Evolutionary conservation across 2,797 vertebrate genomes (phyloP).

Genomic region (Sparus aurata): DNA sequence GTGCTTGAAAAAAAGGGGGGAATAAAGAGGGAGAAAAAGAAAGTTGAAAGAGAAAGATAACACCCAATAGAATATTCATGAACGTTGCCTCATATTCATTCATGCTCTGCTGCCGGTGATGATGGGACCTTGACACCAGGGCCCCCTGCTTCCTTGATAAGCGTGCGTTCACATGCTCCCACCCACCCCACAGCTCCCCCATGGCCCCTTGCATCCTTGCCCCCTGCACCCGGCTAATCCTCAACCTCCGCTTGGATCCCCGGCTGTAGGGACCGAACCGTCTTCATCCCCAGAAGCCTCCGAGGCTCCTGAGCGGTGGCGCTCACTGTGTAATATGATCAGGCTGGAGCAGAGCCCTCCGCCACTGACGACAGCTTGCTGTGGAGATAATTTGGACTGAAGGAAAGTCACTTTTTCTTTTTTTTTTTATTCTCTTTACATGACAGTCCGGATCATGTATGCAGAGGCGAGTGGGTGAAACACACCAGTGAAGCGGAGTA

Average conservation of each 20-base stretch:
- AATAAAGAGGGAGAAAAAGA: slow-evolving; percentile 20
- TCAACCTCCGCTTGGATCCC: slow-evolving; percentile 65
- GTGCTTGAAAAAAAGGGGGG: slow-evolving; percentile 5
- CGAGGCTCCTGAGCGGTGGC: slow-evolving; percentile 58
- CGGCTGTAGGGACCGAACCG: slow-evolving; percentile 57
- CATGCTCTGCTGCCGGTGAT: slow-evolving; percentile 67
- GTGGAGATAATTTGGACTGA: slow-evolving; percentile 66
- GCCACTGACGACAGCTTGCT: slow-evolving; percentile 62
- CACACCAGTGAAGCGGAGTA: not conserved
- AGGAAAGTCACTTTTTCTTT: slow-evolving; percentile 50
- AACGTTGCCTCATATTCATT: slow-evolving; percentile 72
- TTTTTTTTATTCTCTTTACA: slow-evolving; percentile 27
- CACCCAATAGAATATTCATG: slow-evolving; percentile 81
- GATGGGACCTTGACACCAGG: slow-evolving; percentile 74
- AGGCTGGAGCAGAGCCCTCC: slow-evolving; percentile 67
- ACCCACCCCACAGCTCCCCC: slow-evolving; percentile 50
- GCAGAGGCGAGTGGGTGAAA: slow-evolving; percentile 22
- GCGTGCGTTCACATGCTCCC: slow-evolving; percentile 59
- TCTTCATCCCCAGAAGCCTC: slow-evolving; percentile 61
- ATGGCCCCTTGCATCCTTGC: slow-evolving; percentile 42
- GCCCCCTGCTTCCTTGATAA: slow-evolving; percentile 68
- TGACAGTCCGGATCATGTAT: not conserved
- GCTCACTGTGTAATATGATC: slow-evolving; percentile 82
- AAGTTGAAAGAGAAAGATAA: slow-evolving; percentile 69
- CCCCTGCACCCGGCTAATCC: slow-evolving; percentile 67